Conservation (phyloP, 2,113 vertebrate genomes). For the Pseudois nayaur region DNA sequence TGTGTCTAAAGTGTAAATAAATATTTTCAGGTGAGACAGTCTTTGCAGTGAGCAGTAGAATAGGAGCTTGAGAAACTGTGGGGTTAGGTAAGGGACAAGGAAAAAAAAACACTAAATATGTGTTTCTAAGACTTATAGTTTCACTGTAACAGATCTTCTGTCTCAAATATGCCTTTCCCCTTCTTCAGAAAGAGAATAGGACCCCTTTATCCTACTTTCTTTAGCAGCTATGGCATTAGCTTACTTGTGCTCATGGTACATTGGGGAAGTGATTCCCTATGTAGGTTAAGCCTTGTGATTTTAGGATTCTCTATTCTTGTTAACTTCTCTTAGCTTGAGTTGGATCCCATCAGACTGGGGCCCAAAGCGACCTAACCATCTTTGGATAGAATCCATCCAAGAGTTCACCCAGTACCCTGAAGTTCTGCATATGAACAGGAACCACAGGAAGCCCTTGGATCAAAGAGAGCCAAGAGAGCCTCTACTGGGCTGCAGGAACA, state of each 20-base stretch:
- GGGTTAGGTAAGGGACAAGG: neutral
- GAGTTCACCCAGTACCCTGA: slow-evolving; percentile 47
- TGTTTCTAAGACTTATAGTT: neutral
- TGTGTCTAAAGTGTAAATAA: neutral
- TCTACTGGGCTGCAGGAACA: neutral
- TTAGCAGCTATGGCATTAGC: neutral
- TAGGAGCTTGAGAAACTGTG: neutral
- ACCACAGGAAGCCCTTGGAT: slow-evolving; percentile 57
- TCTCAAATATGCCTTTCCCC: neutral
- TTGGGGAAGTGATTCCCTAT: neutral
- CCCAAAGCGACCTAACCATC: slow-evolving; percentile 42
- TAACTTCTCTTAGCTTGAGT: slow-evolving; percentile 57
- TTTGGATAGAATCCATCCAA: slow-evolving; percentile 48
- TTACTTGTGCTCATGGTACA: neutral
- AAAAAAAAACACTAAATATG: neutral
- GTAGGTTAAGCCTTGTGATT: slow-evolving; percentile 20
- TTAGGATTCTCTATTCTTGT: slow-evolving; percentile 42
- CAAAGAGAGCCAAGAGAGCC: neutral
- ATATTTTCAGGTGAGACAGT: neutral
- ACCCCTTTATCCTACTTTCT: neutral
- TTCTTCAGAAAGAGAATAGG: neutral
- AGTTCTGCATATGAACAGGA: neutral
- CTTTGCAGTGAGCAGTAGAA: neutral
- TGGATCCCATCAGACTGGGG: slow-evolving; percentile 57
- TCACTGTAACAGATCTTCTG: neutral